These are phyloP conservation scores for Myotis brandtii DNA, from an alignment of 2,113 vertebrate species.

Conservation along the genomic window DNA sequence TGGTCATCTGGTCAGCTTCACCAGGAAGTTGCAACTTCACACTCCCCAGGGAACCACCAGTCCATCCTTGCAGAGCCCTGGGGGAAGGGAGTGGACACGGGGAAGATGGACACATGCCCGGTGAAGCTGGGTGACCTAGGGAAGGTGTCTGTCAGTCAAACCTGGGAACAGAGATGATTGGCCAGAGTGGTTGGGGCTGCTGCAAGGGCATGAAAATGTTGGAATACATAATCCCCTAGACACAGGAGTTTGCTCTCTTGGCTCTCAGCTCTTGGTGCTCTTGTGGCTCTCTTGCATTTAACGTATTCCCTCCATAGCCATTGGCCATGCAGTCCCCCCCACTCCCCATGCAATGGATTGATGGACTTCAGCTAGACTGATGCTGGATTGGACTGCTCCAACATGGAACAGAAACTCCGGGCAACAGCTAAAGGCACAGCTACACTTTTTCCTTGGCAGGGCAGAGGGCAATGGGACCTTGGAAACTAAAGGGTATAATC, in stretches of 20 bases:
- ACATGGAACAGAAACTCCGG: neutral
- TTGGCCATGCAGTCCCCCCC: neutral
- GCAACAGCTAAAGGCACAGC: neutral
- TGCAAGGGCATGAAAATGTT: neutral
- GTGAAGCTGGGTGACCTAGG: neutral
- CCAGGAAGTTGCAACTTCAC: neutral
- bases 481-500: neutral
- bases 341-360: neutral
- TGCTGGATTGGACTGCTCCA: neutral
- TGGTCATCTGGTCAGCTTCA: neutral
- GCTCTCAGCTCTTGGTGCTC: neutral
- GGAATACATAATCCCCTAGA: neutral
- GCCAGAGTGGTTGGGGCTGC: neutral
- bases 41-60: neutral
- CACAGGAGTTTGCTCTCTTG: neutral
- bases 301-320: neutral
- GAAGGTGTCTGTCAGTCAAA: neutral
- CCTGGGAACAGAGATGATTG: neutral
- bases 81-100: neutral
- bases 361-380: neutral
- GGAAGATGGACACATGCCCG: neutral
- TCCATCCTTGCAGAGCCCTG: neutral
- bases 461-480: neutral
- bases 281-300: neutral
- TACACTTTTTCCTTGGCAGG: neutral